Evolutionary conservation across 2,888 invertebrate species (phyloP), one percentile per base, ranked within the genome.

Genomic region (Aporophyla nigra): DNA sequence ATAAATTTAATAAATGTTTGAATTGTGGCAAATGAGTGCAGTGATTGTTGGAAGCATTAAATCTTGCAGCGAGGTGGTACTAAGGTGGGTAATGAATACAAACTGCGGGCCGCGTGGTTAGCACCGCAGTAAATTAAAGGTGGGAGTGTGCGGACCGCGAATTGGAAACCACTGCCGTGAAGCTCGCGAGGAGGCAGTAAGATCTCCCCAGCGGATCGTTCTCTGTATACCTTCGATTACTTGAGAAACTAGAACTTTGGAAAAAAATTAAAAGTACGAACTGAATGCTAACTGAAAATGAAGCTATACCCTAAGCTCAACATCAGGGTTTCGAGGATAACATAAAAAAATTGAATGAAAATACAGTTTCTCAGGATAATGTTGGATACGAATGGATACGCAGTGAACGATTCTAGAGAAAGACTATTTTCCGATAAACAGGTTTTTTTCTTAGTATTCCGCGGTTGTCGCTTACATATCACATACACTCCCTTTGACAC

Each of bases 31-130:
- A 94, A 93, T 93, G 92, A 93, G 91, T 91, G 88, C 91, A 90
- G 92, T 92, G 93, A 93, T 94, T 93, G 92, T 90, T 91, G 87
- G 89, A 89, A 90, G 92, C 90, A 93, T 93, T 95, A 93, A 94
- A 94, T 95, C 93, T 93, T 91, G 91, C 89, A 89, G 89, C 87
- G 89, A 90, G 91, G 90, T 89, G 90, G 90, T 88, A 90, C 92
- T 93, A 93, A 95, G 94, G 95, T 94, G 91, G 93, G 93, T 95
- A 95, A 96, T 96, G 95, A 96, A 96, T 95, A 96, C 94, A 95
- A 96, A 95, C 94, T 95, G 96, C 94, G 95, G 94, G 90, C 91
- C 92, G 93, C 92, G 92, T 92, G 94, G 94, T 94, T 94, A 94
- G 93, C 93, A 90, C 93, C 91, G 93, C 91, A 93, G 93, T 96